These are phyloP conservation scores for Rhabdomys dilectus DNA, from an alignment of 2,113 vertebrate species.

Conservation along the genomic window DNA sequence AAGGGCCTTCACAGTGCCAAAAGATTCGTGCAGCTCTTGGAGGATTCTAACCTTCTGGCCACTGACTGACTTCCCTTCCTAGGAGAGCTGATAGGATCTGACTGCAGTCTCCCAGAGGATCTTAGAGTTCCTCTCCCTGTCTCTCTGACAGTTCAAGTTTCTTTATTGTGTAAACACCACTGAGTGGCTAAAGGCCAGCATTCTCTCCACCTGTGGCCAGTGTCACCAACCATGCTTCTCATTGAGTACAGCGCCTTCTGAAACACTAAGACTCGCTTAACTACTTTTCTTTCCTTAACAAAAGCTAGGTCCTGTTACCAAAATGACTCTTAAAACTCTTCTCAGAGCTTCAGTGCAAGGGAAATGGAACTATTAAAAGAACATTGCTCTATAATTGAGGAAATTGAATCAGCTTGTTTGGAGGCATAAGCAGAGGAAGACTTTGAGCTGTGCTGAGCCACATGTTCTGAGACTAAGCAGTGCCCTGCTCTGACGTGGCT, in stretches of 20 bases:
- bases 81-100: neutral
- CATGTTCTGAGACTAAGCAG: slow-evolving; percentile 47
- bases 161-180: slow-evolving; percentile 49
- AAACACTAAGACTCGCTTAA: slow-evolving; percentile 31
- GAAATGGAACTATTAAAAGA: slow-evolving; percentile 84
- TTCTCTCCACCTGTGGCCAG: neutral
- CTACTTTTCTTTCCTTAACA: neutral
- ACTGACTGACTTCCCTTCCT: neutral
- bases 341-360: slow-evolving; percentile 74
- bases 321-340: slow-evolving; percentile 67
- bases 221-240: neutral
- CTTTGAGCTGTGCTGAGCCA: neutral
- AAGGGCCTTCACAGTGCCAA: neutral
- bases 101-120: neutral
- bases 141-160: neutral
- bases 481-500: neutral
- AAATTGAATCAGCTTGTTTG: slow-evolving; percentile 81
- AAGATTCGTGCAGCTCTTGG: neutral
- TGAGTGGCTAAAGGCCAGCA: neutral
- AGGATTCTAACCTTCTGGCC: neutral
- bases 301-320: slow-evolving; percentile 69
- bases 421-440: slow-evolving; percentile 50
- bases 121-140: neutral
- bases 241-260: neutral
- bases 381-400: slow-evolving; percentile 80